A percentile compares a stretch with the other conserved stretches of the same genome.
These are phyloP conservation scores for Camponotus fellah DNA, from an alignment of 2,888 invertebrate genomes.

Conservation along the genomic window DNA sequence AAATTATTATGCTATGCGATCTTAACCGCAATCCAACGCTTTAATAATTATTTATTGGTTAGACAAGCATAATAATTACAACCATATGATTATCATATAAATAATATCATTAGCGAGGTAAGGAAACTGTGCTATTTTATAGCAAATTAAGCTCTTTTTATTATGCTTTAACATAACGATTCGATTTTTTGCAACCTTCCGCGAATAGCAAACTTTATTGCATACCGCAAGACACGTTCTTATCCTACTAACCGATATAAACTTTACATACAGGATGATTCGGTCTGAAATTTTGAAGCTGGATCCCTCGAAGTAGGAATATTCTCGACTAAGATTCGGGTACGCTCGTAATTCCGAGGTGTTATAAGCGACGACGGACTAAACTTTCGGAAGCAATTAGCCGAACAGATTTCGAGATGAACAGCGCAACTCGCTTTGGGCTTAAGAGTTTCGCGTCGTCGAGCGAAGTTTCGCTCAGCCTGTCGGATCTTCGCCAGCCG, in stretches of 20 bases:
- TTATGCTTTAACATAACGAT: not conserved
- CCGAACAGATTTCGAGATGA: slow-evolving; percentile 2
- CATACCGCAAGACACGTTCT: not conserved
- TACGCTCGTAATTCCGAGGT: not conserved
- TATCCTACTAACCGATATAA: slow-evolving; percentile 18
- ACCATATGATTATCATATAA: slow-evolving; percentile 18
- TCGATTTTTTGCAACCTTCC: not conserved
- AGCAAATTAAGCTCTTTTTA: slow-evolving; percentile 22
- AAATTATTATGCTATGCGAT: not conserved
- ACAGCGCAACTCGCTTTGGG: not conserved
- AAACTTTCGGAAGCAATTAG: slow-evolving; percentile 11
- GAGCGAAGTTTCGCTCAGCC: slow-evolving; percentile 20
- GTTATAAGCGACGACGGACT: not conserved
- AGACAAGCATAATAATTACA: not conserved
- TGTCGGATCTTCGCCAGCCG: slow-evolving; percentile 51
- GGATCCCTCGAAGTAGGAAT: not conserved
- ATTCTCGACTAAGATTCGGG: not conserved
- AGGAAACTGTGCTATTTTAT: slow-evolving; percentile 18
- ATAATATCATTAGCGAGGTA: not conserved
- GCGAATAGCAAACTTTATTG: not conserved
- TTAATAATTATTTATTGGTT: slow-evolving; percentile 17
- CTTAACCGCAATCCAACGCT: not conserved
- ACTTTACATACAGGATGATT: not conserved
- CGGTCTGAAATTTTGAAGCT: slow-evolving; percentile 10
- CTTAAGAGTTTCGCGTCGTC: not conserved